Percentiles rank a stretch among this genome's conserved stretches.
Evolutionary conservation across 2,888 invertebrate species (phyloP).

Genomic region (Epinotia nisella): DNA sequence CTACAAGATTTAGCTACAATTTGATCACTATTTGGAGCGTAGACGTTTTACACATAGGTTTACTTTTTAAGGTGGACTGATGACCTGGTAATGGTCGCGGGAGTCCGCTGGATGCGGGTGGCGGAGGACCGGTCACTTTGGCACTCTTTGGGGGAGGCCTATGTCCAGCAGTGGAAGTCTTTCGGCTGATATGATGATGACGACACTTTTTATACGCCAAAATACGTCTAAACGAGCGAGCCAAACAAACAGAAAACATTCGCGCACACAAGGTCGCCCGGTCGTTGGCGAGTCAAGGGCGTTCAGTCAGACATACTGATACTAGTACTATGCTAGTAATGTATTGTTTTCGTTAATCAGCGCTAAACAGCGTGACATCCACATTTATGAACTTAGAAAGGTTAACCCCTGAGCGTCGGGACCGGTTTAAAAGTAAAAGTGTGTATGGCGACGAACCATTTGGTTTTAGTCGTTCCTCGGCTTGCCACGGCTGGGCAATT

Average conservation of each 20-base stretch:
- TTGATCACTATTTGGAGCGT: no score
- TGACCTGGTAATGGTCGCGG: no score
- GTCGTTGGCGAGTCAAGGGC: constrained; percentile 82
- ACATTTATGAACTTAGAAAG: constrained; percentile 38
- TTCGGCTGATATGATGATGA: no score
- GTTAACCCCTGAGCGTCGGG: constrained; percentile 56
- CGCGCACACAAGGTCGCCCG: constrained; percentile 79
- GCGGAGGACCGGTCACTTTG: no score
- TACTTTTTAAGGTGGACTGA: no score
- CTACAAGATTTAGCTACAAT: no score
- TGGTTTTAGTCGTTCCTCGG: not conserved
- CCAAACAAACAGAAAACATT: constrained; percentile 74
- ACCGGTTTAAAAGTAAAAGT: constrained; percentile 84
- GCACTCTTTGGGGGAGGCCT: no score
- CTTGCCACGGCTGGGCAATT: constrained; percentile 69
- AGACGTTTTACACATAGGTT: no score
- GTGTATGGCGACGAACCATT: constrained; percentile 57
- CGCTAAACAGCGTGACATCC: constrained; percentile 31
- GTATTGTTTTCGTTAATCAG: constrained; percentile 41
- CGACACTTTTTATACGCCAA: no score
- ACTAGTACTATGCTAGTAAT: constrained; percentile 54
- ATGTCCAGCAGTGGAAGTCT: no score
- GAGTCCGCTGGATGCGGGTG: no score
- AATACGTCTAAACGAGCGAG: constrained; percentile 33
- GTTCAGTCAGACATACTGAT: constrained; percentile 77